These are phyloP conservation scores for Gila robusta DNA, from an alignment of 2,797 vertebrate genomes.

Conservation along the genomic window DNA sequence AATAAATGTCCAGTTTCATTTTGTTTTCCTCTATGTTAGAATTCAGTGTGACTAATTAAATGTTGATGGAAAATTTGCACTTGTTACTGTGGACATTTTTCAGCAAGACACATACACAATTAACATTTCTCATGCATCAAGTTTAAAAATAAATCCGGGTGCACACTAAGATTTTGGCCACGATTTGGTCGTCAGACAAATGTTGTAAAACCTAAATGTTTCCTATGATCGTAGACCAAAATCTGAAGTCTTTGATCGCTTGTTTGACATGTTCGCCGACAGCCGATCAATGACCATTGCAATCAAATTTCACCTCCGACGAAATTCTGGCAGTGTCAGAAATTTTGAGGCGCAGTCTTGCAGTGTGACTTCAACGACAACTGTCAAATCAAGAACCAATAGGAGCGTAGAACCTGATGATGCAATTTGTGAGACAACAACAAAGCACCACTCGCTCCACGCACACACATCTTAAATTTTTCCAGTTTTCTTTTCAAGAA, in stretches of 20 bases:
- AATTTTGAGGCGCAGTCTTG: not conserved
- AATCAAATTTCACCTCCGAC: not conserved
- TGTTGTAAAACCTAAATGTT: not conserved
- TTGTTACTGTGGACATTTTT: not conserved
- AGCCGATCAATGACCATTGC: not conserved
- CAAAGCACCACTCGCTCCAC: not conserved
- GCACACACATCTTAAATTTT: not conserved
- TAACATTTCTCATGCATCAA: not conserved
- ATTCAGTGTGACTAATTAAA: not conserved
- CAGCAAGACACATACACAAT: not conserved
- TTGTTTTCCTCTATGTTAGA: slow-evolving; percentile 8
- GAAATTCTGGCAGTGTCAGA: not conserved
- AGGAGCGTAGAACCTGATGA: not conserved
- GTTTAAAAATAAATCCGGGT: not conserved
- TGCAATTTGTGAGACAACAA: not conserved
- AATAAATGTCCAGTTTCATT: not conserved
- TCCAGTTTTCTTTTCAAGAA: not conserved
- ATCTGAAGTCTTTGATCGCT: not conserved
- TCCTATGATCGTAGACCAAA: not conserved
- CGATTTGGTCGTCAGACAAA: not conserved
- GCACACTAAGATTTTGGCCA: not conserved
- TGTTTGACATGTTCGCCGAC: not conserved
- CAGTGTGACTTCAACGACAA: not conserved
- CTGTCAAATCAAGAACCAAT: not conserved
- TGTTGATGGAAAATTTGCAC: not conserved